Percentiles rank a stretch among this genome's conserved stretches.
Evolutionary conservation across 2,113 vertebrate genomes (phyloP).

Genomic region (Syngnathus scovelli): DNA sequence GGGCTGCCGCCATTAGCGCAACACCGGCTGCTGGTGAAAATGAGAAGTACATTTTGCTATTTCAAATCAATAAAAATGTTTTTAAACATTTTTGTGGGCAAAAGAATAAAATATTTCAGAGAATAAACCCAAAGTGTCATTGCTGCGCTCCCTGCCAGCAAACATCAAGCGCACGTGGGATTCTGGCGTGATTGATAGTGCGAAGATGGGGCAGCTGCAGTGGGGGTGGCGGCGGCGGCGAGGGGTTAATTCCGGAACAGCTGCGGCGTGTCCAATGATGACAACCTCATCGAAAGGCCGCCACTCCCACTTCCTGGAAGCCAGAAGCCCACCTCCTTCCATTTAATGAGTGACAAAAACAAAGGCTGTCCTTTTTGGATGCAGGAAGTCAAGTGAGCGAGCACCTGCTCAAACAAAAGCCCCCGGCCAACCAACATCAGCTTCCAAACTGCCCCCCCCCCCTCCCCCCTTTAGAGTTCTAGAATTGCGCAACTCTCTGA

Average conservation of each 20-base stretch:
- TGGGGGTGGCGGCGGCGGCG: neutral
- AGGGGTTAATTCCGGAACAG: neutral
- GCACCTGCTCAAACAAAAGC: constrained; percentile 9
- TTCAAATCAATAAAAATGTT: no score
- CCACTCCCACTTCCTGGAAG: neutral
- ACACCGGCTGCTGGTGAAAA: no score
- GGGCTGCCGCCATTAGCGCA: neutral
- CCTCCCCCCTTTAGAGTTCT: no score
- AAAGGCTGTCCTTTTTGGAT: constrained; percentile 1
- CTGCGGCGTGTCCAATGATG: neutral
- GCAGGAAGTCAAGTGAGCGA: constrained; percentile 1
- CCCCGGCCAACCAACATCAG: neutral
- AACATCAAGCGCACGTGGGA: neutral
- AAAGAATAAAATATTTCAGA: no score
- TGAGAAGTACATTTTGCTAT: no score
- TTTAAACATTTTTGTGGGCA: no score
- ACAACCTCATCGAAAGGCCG: neutral
- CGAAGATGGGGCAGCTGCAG: neutral
- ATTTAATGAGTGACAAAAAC: neutral
- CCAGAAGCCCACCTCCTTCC: neutral
- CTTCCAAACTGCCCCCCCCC: neutral
- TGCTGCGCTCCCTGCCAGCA: neutral
- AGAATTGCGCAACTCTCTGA: no score
- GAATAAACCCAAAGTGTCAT: neutral
- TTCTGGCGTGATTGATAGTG: neutral